Evolutionary conservation across 2,888 invertebrate species (phyloP).

Genomic region (Hedychridium roseum): DNA sequence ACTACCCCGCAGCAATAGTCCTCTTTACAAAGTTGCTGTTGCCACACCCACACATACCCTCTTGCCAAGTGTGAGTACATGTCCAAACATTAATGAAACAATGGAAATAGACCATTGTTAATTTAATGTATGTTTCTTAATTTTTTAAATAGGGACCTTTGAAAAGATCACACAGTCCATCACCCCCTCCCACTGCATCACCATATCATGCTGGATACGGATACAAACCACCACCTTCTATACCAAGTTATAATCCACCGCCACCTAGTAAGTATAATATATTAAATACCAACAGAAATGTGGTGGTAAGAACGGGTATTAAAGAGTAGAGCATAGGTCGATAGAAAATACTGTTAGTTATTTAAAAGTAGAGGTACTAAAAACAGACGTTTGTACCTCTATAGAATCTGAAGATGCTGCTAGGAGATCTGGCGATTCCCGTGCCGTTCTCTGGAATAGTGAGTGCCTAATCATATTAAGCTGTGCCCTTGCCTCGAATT

Average conservation of each 20-base stretch:
- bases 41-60: conserved; percentile 58
- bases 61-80: conserved; percentile 55
- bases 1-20: conserved; percentile 62
- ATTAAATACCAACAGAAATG: background rate
- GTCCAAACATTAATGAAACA: background rate
- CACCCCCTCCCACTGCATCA: conserved; percentile 67
- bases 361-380: conserved; percentile 41
- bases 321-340: conserved; percentile 6
- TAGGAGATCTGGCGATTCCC: conserved; percentile 79
- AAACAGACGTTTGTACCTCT: conserved; percentile 46
- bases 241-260: conserved; percentile 70
- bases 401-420: conserved; percentile 82
- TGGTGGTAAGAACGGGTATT: too few relatives aligned
- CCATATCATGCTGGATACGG: conserved; percentile 68
- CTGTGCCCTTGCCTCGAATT: conserved; percentile 1
- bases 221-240: conserved; percentile 66
- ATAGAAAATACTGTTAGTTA: too few relatives aligned
- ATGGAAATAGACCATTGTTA: background rate
- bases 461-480: conserved; percentile 64
- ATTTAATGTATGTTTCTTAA: background rate
- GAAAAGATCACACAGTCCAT: conserved; percentile 74
- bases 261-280: conserved; percentile 66
- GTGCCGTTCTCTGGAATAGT: conserved; percentile 89
- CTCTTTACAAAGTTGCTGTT: conserved; percentile 63
- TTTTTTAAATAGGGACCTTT: conserved; percentile 63